Evolutionary conservation across 2,113 vertebrate genomes (phyloP), one percentile per base, ranked within the genome.

Genomic region (Podarcis raffonei): DNA sequence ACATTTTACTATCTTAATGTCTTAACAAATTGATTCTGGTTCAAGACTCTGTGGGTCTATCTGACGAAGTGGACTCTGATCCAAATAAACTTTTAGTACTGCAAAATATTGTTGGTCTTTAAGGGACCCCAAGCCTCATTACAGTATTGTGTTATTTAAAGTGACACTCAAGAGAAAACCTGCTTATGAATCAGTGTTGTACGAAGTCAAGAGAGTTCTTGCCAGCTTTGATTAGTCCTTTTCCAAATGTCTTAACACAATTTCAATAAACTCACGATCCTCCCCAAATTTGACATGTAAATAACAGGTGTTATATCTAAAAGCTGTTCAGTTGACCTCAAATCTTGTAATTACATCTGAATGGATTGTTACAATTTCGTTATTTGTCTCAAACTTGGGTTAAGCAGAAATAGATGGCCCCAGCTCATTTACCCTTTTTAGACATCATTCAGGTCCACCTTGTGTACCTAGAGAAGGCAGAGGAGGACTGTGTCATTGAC

Each of bases 381-480:
- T 42, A 27, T 89, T 89, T 89, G 88, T 87, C 15, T 20, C 85
- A 78, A 37, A 88, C 86, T 30, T 57, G 35, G 30, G 48, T 48
- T 84, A 84, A 89, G 88, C 91, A 75, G 74, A 84, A 93, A 89
- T 3, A 35, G 20, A 68, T 90, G 88, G 89, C 81, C 75, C 3
- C 42, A 37, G 89, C 59, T 42, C 89, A 66, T 48, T 8, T 11
- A 5, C 30, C 16, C 18, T 62, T 81, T 27, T 53, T 1, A 79
- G 48, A 30, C 23, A 53, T 78, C 30, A 30, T 78, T 80, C 78
- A n/a, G 4, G 13, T 16, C 30, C 27, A 6, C 30, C 13, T 80
- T 65, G 25, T 83, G n/a, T 18, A 18, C 13, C n/a, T 57, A 59
- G 53, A 80, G 11, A 79, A 79, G 27, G 25, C 5, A 57, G 6